Percentiles rank a stretch among this genome's conserved stretches.
Conservation (phyloP, 2,113 vertebrate genomes). For the Carlito syrichta region DNA sequence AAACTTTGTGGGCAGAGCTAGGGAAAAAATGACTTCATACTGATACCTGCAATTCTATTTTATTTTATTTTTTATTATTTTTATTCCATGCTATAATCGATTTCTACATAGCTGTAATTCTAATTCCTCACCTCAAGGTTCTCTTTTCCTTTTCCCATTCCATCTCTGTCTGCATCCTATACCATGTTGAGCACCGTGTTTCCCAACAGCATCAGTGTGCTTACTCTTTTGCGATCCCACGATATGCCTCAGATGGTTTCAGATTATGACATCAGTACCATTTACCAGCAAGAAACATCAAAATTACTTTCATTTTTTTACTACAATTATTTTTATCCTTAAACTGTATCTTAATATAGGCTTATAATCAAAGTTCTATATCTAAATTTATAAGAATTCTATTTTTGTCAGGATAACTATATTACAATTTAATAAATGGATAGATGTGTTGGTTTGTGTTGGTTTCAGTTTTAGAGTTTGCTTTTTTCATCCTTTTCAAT, state of each 20-base stretch:
- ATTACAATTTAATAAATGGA: background rate
- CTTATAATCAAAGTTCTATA: background rate
- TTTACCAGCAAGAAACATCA: background rate
- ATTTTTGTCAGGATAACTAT: background rate
- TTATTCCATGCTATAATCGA: no score
- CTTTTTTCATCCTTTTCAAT: background rate
- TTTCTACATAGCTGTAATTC: no score
- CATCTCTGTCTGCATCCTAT: background rate
- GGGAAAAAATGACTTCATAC: background rate
- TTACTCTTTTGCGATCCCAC: background rate
- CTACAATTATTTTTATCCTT: background rate
- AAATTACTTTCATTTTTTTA: background rate
- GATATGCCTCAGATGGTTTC: background rate
- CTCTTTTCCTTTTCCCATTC: background rate
- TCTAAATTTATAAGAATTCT: background rate
- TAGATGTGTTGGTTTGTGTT: background rate
- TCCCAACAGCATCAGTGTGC: background rate
- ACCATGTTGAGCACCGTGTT: rapidly evolving
- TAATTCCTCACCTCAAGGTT: background rate
- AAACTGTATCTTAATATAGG: background rate
- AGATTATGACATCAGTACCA: background rate
- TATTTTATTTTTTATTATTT: no score
- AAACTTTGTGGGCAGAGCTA: background rate
- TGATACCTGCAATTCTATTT: background rate
- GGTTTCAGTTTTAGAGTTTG: background rate